A percentile compares a stretch with the other conserved stretches of the same genome.
These are phyloP conservation scores for Dryomyza anilis DNA, from an alignment of 2,888 invertebrate genomes.

Conservation along the genomic window DNA sequence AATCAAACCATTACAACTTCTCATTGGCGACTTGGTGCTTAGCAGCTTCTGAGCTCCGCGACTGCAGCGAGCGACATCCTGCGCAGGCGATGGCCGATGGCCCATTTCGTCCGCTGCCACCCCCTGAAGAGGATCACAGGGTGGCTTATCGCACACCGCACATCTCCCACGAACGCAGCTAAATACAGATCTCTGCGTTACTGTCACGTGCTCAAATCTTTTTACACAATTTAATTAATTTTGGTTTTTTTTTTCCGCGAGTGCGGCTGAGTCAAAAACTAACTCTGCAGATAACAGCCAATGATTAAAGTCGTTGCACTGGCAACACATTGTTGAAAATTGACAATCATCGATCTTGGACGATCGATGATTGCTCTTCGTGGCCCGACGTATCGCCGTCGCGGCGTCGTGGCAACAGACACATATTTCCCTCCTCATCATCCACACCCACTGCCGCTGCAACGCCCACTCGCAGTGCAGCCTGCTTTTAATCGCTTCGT, in stretches of 20 bases:
- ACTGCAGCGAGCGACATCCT: no score
- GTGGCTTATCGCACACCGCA: slow-evolving; percentile 7
- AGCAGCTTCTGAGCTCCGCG: no score
- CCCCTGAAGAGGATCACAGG: background rate
- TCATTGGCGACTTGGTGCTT: no score
- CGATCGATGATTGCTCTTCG: slow-evolving; percentile 26
- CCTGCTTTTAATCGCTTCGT: background rate
- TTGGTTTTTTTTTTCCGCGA: background rate
- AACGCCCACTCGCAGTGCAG: slow-evolving; percentile 36
- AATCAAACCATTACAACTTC: no score
- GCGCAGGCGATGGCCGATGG: no score
- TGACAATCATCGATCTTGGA: slow-evolving; percentile 52
- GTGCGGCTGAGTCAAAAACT: background rate
- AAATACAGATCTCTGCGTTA: slow-evolving; percentile 39
- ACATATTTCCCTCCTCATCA: slow-evolving; percentile 22
- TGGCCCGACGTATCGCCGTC: slow-evolving; percentile 24
- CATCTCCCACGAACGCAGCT: slow-evolving; percentile 9
- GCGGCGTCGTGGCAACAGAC: slow-evolving; percentile 1
- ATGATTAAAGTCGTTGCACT: slow-evolving; percentile 15
- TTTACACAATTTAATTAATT: slow-evolving; percentile 8
- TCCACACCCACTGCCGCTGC: slow-evolving; percentile 40
- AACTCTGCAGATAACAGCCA: slow-evolving; percentile 15
- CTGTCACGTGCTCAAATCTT: slow-evolving; percentile 24
- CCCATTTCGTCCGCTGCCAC: background rate
- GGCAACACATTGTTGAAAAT: slow-evolving; percentile 40